Conservation (phyloP, 2,888 invertebrate species). For the Caenorhabditis sinica region DNA sequence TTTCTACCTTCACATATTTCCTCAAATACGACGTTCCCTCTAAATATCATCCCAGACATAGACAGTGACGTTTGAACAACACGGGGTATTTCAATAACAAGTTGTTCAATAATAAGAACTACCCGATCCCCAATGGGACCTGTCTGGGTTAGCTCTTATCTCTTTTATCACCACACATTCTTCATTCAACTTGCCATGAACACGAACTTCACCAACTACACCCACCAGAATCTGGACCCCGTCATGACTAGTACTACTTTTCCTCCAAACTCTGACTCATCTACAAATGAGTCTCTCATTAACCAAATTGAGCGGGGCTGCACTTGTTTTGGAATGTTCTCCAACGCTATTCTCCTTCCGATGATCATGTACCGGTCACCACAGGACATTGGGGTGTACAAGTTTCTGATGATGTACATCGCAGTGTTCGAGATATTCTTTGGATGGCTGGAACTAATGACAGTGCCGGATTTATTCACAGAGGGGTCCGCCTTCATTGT, state of each 20-base stretch:
- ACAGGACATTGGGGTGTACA: constrained; percentile 35
- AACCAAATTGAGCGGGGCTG: constrained; percentile 7
- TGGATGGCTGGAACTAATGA: constrained; percentile 29
- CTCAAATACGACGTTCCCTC: neutral
- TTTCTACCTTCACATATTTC: too few species aligned
- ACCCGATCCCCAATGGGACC: neutral
- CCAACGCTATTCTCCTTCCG: constrained; percentile 11
- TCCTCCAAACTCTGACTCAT: neutral
- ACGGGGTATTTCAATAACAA: too few species aligned
- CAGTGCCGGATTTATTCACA: constrained; percentile 23
- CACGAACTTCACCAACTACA: neutral
- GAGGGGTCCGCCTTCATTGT: constrained; percentile 19
- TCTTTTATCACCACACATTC: too few species aligned
- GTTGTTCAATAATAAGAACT: too few species aligned
- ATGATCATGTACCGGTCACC: constrained; percentile 35
- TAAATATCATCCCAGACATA: neutral
- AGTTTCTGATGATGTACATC: constrained; percentile 42
- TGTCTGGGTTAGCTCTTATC: neutral
- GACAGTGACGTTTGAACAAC: neutral
- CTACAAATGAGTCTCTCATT: neutral
- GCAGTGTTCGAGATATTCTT: constrained; percentile 39
- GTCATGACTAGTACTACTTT: neutral
- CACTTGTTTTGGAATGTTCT: constrained; percentile 13
- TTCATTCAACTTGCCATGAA: neutral
- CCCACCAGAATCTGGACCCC: too few species aligned